Evolutionary conservation across 2,113 vertebrate species (phyloP), one percentile per base, ranked within the genome.

Genomic region (Platanista minor): DNA sequence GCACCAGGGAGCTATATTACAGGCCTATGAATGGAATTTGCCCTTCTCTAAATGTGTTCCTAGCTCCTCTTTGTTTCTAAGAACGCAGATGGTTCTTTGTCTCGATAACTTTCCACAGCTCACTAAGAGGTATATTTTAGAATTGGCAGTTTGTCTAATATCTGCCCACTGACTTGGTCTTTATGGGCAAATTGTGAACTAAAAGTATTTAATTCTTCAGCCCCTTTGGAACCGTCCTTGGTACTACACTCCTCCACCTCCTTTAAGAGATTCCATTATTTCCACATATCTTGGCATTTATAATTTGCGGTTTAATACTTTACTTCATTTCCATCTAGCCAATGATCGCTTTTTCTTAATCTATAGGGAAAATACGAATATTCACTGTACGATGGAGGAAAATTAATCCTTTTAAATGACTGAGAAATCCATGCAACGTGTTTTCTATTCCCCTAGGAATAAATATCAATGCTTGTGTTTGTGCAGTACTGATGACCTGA

Each of bases 371-470:
- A 91, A 57, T 54, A 75, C 69, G 36, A 80, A 83, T 77, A 81
- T 25, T 61, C 43, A 64, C 41, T 21, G 1, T 91, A 95, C 98
- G 64, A 97, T 62, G 54, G 77, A 94, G 39, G 5, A 87, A 90
- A 97, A 96, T 95, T 27, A 86, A 59, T 62, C 39, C 23, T 69
- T 75, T 66, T 39, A 96, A 96, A 95, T 27, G 95, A 96, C 90
- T 92, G 96, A 67, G 27, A 41, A 97, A 91, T 90, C 86, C 31
- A 92, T 54, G 95, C 18, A 72, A 96, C 93, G 3, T 11, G 90
- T 90, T 5, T 93, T 95, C 29, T 87, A 67, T 90, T 97, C 62
- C 78, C 83, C 91, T 61, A 98, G 36, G 43, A 57, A 59, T 81
- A 96, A 94, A 64, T 61, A 93, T 8, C 36, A 62, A 59, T 81